Evolutionary conservation across 2,888 invertebrate genomes (phyloP), one percentile per base, ranked within the genome.

Genomic region (Exocentrus adspersus): DNA sequence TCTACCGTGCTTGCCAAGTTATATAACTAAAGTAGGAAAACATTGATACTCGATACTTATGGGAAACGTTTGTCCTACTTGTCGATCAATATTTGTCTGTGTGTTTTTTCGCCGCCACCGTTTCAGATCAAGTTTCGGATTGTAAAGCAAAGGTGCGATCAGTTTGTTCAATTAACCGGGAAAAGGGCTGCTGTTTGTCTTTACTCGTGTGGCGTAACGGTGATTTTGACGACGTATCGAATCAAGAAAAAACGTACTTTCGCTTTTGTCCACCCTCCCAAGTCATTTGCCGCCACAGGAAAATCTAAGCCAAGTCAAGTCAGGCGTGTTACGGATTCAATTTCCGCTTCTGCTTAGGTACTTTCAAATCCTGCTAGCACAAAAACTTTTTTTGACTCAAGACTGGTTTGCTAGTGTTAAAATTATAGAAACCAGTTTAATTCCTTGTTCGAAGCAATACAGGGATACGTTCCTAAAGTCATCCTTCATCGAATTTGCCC

Each of bases 41-140:
- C 37, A 48, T 7, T 30, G 58, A 58, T 28, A 58, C 30, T 32
- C 30, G 48, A 58, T 58, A 58, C 58, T 32, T 58, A 58, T 58
- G 58, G n/a, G 58, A 58, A 58, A 37, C 37, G 37, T 58, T 48
- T 17, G 32, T 32, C 24, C 30, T 48, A 58, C 37, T 50, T 48
- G 46, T 50, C 58, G 24, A 46, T 46, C 30, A 46, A 57, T 58
- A 58, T 58, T 58, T 37, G 41, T 21, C 21, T 32, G n/a, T 10
- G 16, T 24, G 16, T 6, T 37, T 48, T 58, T 58, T 48, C 20
- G 9, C 7, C 30, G 16, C 12, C 20, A 32, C 19, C 16, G 19
- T 37, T 37, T 37, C 12, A 37, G 32, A 51, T 58, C 20, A 24
- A 20, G 30, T 58, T 46, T 46, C 58, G 10, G 14, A 12, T 21